A percentile compares a stretch with the other conserved stretches of the same genome.
These are phyloP conservation scores for Eristalinus sepulchralis DNA, from an alignment of 2,888 invertebrate genomes.

Conservation along the genomic window DNA sequence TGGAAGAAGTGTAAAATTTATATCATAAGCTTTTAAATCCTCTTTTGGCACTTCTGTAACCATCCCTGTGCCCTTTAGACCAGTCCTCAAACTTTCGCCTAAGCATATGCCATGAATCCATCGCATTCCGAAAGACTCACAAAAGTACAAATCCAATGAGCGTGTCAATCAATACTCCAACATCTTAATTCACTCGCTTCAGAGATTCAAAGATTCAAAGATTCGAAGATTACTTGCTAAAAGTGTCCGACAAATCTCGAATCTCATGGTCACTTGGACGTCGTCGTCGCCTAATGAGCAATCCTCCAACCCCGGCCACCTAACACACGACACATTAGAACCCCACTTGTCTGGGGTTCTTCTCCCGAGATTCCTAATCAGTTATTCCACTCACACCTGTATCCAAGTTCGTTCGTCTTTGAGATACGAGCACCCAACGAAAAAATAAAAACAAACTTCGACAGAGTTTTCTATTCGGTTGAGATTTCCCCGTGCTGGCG, in stretches of 20 bases:
- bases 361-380: background rate
- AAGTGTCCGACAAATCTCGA: background rate
- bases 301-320: background rate
- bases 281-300: background rate
- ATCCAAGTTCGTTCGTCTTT: background rate
- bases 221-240: background rate
- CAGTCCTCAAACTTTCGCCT: no score
- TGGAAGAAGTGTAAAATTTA: no score
- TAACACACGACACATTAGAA: background rate
- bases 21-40: no score
- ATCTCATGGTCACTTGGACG: background rate
- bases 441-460: background rate
- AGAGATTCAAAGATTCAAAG: no score
- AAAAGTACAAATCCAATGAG: background rate
- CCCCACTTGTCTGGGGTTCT: background rate
- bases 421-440: background rate
- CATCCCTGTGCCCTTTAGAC: no score
- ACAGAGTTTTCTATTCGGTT: background rate
- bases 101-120: no score
- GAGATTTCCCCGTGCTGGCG: background rate
- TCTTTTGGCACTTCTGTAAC: no score
- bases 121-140: background rate
- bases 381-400: background rate
- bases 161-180: background rate
- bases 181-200: background rate